A percentile compares a stretch with the other conserved stretches of the same genome.
Conservation (phyloP, 2,888 invertebrate genomes). For the Sepiola atlantica region DNA sequence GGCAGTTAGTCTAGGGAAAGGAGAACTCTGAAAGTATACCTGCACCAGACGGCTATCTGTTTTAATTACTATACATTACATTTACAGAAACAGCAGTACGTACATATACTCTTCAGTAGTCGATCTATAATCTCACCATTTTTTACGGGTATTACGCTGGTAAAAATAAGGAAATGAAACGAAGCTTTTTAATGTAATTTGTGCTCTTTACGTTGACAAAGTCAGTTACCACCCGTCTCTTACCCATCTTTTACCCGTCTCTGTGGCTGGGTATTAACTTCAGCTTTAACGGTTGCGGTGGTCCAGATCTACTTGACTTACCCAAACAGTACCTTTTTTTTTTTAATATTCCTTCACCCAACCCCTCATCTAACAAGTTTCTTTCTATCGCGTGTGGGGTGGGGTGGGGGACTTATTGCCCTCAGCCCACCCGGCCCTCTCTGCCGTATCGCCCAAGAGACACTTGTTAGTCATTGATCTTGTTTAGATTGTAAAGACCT, state of each 20-base stretch:
- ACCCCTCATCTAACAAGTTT: background rate
- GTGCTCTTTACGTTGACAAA: background rate
- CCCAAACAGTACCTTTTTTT: background rate
- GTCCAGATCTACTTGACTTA: background rate
- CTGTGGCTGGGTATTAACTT: background rate
- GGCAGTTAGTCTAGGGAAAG: too few relatives aligned
- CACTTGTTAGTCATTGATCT: background rate
- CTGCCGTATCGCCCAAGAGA: background rate
- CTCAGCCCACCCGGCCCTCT: background rate
- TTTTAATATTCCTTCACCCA: too few relatives aligned
- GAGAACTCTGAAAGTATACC: too few relatives aligned
- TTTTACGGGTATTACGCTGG: too few relatives aligned
- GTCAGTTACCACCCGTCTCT: background rate
- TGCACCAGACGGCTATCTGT: background rate
- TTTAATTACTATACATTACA: too few relatives aligned
- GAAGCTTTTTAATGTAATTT: background rate
- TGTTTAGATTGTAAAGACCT: background rate
- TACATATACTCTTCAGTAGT: too few relatives aligned
- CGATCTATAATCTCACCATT: too few relatives aligned
- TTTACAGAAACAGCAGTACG: too few relatives aligned
- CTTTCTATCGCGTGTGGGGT: background rate
- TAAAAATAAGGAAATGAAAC: too few relatives aligned
- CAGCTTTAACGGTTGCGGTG: background rate
- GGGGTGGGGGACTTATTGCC: too few relatives aligned
- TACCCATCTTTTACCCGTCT: background rate